phyloP scores from a whole-genome alignment of 1,140 invertebrate species.

The Homarus americanus region DNA sequence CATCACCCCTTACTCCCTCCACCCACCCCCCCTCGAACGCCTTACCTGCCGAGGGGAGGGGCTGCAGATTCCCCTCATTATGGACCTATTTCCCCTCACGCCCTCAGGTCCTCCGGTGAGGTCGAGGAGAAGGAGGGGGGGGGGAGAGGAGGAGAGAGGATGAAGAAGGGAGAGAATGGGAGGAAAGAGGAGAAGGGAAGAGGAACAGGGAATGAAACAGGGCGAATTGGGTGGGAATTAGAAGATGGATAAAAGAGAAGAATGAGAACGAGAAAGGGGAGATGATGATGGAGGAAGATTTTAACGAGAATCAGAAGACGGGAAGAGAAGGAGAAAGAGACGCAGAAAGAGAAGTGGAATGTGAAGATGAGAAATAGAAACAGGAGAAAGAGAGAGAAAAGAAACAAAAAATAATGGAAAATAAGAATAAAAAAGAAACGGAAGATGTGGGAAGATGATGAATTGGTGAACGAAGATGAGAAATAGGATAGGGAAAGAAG shows the following conservation, averaged over 20 bases:
- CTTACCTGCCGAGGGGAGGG: constrained; percentile 17
- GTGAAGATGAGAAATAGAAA: background rate
- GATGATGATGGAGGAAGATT: too few relatives aligned
- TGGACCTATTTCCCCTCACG: background rate
- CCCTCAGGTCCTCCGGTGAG: background rate
- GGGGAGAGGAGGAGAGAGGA: background rate
- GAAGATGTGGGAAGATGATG: too few relatives aligned
- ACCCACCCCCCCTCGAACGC: background rate
- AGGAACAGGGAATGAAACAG: too few relatives aligned
- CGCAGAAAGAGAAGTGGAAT: background rate
- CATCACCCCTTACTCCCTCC: too few relatives aligned
- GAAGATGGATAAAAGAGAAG: too few relatives aligned
- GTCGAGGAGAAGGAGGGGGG: background rate
- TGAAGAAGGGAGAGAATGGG: background rate
- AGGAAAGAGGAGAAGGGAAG: background rate
- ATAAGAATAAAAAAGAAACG: too few relatives aligned
- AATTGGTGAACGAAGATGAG: too few relatives aligned
- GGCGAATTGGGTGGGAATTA: too few relatives aligned
- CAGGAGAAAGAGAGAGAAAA: background rate
- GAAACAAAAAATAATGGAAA: too few relatives aligned
- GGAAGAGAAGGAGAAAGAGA: background rate
- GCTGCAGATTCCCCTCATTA: constrained; percentile 14
- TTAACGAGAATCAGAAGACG: too few relatives aligned
- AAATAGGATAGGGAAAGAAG: too few relatives aligned
- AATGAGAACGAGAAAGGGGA: too few relatives aligned